Evolutionary conservation across 1,140 invertebrate species (phyloP), one percentile per base, ranked within the genome.

Genomic region (Apocrypta bakeri): DNA sequence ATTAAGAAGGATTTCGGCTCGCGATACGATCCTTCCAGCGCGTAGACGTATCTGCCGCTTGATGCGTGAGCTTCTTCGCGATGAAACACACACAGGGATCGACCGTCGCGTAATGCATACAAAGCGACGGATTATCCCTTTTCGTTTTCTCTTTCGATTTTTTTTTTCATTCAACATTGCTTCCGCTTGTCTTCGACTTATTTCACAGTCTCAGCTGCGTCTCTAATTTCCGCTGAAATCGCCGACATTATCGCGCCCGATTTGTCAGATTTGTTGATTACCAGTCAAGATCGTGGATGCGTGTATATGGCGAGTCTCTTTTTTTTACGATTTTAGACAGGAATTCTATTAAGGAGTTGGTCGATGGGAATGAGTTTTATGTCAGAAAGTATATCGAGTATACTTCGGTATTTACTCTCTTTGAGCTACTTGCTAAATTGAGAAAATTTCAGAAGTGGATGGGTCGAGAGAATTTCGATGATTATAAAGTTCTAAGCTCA

Each of bases 111-210:
- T 72, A 80, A 76, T 76, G 72, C 82, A 80, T 83, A 83, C 77
- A 79, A 83, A 83, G 42, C 76, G 33, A 72, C 56, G 66, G 82
- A 83, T 83, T 80, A 74, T 80, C 29, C 27, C n/a, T 75, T 74
- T 63, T 64, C 2, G 25, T 25, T 24, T 14, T 66, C n/a, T 66
- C 21, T 64, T 9, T 33, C 12, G 14, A 2, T 21, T 37, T n/a
- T 33, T 37, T 66, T 66, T 14, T 66, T 66, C 25, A 27, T 29
- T 29, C 48, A 3, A 56, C n/a, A n/a, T n/a, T n/a, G n/a, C 14
- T 48, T 48, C 42, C 42, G 42, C n/a, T n/a, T 48, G 42, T 48
- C 48, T 56, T 56, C 17, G 7, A 21, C 17, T 17, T 17, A 21
- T 25, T 7, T 11, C 64, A 11, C 6, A 2, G 27, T n/a, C n/a